phyloP scores from a whole-genome alignment of 2,113 vertebrate species.

The Todiramphus chloris region DNA sequence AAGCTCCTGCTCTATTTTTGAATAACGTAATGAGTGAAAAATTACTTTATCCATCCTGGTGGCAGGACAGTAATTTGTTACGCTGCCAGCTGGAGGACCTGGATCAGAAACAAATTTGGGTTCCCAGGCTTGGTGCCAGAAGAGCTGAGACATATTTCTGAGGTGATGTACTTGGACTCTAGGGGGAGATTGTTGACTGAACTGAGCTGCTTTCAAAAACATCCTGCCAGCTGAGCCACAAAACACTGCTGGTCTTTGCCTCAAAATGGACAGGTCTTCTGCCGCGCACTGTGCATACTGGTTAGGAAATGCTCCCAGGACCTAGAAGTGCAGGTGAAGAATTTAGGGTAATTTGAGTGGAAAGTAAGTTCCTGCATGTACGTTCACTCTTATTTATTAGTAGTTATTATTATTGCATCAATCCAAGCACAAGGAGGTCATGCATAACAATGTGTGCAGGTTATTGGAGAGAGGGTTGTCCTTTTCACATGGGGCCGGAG shows the following conservation, averaged over 20 bases:
- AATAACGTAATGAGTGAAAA: constrained; percentile 51
- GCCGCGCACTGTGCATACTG: accelerated
- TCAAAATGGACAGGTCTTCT: constrained; percentile 29
- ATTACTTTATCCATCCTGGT: constrained; percentile 31
- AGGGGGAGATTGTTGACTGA: constrained; percentile 32
- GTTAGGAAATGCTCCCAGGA: not conserved
- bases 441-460: not conserved
- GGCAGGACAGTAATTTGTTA: constrained; percentile 39
- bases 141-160: constrained; percentile 60
- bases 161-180: constrained; percentile 55
- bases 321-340: not conserved
- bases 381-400: not conserved
- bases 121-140: constrained; percentile 52
- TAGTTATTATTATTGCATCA: not conserved
- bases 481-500: not conserved
- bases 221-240: constrained; percentile 29
- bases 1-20: constrained; percentile 52
- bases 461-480: not conserved
- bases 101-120: constrained; percentile 57
- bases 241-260: not conserved
- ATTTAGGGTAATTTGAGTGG: not conserved
- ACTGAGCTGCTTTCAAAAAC: constrained; percentile 38
- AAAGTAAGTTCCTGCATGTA: not conserved
- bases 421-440: not conserved
- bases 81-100: constrained; percentile 45